Percentiles rank a stretch among this genome's conserved stretches.
Evolutionary conservation across 2,797 vertebrate genomes (phyloP).

Genomic region (Gymnoscopelus microlampas): DNA sequence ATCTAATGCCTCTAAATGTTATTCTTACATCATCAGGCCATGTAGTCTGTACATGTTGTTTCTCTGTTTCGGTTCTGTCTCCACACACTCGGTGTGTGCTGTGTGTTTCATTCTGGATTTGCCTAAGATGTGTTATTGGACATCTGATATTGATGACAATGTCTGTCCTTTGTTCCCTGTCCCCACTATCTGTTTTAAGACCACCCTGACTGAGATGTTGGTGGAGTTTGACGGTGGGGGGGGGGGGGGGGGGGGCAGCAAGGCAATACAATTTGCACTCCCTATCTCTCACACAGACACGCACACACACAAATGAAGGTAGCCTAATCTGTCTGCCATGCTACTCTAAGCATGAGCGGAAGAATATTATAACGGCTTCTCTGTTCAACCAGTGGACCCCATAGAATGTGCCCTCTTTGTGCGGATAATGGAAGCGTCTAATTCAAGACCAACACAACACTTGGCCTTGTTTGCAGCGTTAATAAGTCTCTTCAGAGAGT

Average conservation of each 20-base stretch:
- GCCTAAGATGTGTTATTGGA: neutral
- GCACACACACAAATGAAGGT: neutral
- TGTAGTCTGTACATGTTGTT: neutral
- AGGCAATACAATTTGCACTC: neutral
- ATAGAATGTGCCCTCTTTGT: slow-evolving; percentile 50
- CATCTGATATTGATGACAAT: neutral
- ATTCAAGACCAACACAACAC: slow-evolving; percentile 27
- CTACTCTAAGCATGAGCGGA: slow-evolving; percentile 7
- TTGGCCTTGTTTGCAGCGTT: slow-evolving; percentile 38
- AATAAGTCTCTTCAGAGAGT: slow-evolving; percentile 20
- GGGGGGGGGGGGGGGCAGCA: neutral
- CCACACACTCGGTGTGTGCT: neutral
- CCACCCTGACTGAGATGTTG: no score
- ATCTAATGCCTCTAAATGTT: no score
- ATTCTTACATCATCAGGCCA: slow-evolving; percentile 7
- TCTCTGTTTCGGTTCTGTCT: neutral
- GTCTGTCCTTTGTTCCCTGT: no score
- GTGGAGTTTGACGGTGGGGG: no score
- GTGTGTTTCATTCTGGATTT: neutral
- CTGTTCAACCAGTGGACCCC: neutral
- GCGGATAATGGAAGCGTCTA: neutral
- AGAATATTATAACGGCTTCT: slow-evolving; percentile 24
- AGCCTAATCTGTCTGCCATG: neutral
- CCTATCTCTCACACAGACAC: neutral
- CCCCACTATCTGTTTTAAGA: no score